Evolutionary conservation across 2,797 vertebrate species (phyloP), one percentile per base, ranked within the genome.

Genomic region (Cirrhinus mrigala): DNA sequence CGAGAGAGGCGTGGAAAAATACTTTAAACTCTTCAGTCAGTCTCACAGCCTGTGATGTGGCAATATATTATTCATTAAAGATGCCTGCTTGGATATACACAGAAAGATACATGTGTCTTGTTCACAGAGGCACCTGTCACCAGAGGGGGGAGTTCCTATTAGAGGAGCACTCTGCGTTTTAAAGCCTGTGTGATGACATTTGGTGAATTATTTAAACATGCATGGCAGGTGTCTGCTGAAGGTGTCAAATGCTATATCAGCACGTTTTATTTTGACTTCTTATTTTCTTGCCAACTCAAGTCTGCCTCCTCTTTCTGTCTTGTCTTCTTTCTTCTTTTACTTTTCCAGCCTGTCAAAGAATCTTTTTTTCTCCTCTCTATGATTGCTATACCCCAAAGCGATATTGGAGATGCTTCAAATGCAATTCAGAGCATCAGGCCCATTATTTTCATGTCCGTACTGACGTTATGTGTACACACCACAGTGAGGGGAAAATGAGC

Each of bases 201-300:
- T 81, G 60, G 76, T 92, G 87, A 91, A 90, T 90, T 89, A 89
- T 91, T 90, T 81, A 90, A 89, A 82, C 14, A 69, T 48, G 50
- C 76, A 89, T 92, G 94, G 93, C 93, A 94, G 93, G 91, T 92
- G 90, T 93, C 89, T 88, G 90, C 89, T 90, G 89, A 90, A 87
- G 88, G 88, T 92, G 92, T 93, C 93, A 91, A 69, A 50, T 74
- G 33, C 81, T 88, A 93, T 92, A 90, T 86, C 79, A 77, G 87
- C 79, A 22, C 24, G 81, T 85, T 83, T 92, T 87, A 58, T 77
- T 90, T 91, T 88, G 71, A 89, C 56, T 81, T 87, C 86, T 74
- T 74, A 78, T 75, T 58, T 84, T 66, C 56, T 24, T 64, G 87
- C 81, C 83, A 89, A 79, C 88, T 86, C 29, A n/a, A 78, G 68